Evolutionary conservation across 1,140 invertebrate species (phyloP).

Genomic region (Zaprionus nigranus): DNA sequence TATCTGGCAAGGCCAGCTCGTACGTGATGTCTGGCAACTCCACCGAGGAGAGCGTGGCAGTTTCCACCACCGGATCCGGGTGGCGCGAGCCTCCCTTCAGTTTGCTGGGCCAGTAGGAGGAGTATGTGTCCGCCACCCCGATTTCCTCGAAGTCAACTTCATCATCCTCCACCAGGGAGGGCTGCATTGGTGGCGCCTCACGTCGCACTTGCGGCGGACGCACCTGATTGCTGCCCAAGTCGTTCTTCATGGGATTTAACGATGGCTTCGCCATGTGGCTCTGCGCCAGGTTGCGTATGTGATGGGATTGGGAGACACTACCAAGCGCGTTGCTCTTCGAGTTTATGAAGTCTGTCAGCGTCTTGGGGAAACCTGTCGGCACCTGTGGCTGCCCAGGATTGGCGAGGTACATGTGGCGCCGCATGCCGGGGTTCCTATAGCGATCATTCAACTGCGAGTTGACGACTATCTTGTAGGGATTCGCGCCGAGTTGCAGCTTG

Average conservation of each 20-base stretch:
- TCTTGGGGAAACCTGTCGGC: slow-evolving; percentile 1
- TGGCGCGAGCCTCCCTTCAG: slow-evolving; percentile 94
- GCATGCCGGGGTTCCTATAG: neutral
- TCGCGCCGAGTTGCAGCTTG: neutral
- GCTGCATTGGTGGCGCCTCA: neutral
- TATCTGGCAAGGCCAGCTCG: slow-evolving; percentile 92
- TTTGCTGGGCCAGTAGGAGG: slow-evolving; percentile 98
- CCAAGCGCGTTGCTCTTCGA: neutral
- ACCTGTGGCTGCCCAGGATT: neutral
- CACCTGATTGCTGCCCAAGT: neutral
- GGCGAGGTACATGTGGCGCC: neutral
- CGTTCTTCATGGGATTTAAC: neutral
- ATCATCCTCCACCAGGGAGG: slow-evolving; percentile 86
- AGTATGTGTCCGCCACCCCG: slow-evolving; percentile 98
- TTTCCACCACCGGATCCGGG: slow-evolving; percentile 99
- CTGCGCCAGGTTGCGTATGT: neutral
- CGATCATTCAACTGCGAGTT: neutral
- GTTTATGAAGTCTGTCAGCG: slow-evolving; percentile 11
- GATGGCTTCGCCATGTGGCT: neutral
- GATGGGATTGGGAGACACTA: neutral
- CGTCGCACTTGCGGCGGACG: slow-evolving; percentile 2
- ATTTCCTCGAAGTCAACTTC: slow-evolving; percentile 98
- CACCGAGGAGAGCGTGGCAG: slow-evolving; percentile 97
- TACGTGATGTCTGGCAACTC: slow-evolving; percentile 97
- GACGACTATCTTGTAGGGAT: neutral